Evolutionary conservation across 2,888 invertebrate species (phyloP).

Genomic region (Leptopterna dolabrata): DNA sequence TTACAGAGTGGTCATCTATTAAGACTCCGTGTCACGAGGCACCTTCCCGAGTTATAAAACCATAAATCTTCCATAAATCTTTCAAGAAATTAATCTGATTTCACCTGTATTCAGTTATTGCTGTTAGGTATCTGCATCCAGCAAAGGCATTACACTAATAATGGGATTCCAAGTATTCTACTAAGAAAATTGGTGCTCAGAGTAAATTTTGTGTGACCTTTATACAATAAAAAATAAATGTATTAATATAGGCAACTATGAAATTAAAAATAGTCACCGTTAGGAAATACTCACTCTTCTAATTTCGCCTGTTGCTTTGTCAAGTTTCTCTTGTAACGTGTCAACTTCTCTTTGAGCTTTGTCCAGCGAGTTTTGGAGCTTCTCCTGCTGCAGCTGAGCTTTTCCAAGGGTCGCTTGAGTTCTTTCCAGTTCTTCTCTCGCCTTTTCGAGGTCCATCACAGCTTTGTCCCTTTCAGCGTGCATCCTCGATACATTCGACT

Average conservation of each 20-base stretch:
- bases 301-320: conserved; percentile 84
- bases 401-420: conserved; percentile 91
- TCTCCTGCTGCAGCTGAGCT: conserved; percentile 91
- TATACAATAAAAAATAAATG: neutral
- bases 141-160: no score
- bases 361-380: conserved; percentile 87
- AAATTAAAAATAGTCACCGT: neutral
- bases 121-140: no score
- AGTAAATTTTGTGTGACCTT: neutral
- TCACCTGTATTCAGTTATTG: no score
- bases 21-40: no score
- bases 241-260: neutral
- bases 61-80: no score
- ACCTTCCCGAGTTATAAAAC: no score
- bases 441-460: conserved; percentile 85
- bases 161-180: neutral
- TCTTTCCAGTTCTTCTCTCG: conserved; percentile 87
- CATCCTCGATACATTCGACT: conserved; percentile 83
- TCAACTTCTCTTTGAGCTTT: conserved; percentile 91
- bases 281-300: conserved; percentile 75
- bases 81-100: no score
- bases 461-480: conserved; percentile 91
- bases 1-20: no score
- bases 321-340: conserved; percentile 87
- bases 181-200: neutral